Conservation (phyloP, 2,113 vertebrate genomes). For the Heterotilapia buettikoferi region DNA sequence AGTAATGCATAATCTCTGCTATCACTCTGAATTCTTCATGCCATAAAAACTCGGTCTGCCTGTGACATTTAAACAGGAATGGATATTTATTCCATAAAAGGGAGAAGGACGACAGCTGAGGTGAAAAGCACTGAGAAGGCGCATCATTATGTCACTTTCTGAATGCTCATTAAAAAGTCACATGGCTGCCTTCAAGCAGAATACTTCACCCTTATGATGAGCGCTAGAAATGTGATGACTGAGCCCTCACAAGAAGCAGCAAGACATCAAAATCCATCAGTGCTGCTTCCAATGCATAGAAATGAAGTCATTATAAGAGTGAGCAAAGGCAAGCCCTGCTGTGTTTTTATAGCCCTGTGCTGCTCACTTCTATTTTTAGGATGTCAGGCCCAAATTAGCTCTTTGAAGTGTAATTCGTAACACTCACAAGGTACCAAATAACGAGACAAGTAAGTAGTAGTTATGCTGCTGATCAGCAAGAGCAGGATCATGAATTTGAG, state of each 20-base stretch:
- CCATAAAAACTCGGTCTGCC: neutral
- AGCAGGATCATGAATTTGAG: neutral
- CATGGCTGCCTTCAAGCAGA: neutral
- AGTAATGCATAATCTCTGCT: neutral
- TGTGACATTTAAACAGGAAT: neutral
- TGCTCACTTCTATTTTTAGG: constrained; percentile 42
- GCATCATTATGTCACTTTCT: neutral
- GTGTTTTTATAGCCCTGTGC: neutral
- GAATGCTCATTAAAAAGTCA: neutral
- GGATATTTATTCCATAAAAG: neutral
- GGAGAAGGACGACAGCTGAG: neutral
- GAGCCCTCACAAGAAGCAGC: constrained; percentile 15
- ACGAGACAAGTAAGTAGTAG: neutral
- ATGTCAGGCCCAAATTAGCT: constrained; percentile 22
- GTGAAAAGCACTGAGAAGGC: neutral
- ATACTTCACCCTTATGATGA: neutral
- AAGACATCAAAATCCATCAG: constrained; percentile 25
- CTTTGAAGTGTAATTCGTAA: constrained; percentile 27
- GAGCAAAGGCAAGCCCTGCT: constrained; percentile 4
- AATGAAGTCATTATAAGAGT: constrained; percentile 50
- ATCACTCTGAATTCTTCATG: neutral
- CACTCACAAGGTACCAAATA: constrained; percentile 4
- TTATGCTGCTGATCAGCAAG: neutral
- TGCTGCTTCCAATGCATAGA: constrained; percentile 29
- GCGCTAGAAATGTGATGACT: neutral